Evolutionary conservation across 2,113 vertebrate species (phyloP).

Genomic region (Girardinichthys multiradiatus): DNA sequence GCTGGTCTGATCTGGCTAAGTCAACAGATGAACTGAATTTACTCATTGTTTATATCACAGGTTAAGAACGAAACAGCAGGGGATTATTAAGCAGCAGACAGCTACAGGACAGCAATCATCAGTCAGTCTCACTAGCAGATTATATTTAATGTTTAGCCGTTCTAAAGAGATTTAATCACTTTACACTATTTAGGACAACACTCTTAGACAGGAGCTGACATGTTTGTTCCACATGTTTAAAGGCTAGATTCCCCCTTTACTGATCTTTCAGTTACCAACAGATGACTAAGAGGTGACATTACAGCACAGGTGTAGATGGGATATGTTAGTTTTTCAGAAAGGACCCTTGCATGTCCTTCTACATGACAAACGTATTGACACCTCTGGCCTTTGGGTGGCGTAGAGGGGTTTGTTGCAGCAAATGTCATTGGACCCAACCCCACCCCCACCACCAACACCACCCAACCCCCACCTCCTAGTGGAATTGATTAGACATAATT

Average conservation of each 20-base stretch:
- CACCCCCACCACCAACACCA: constrained; percentile 40
- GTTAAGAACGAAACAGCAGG: neutral
- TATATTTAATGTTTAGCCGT: neutral
- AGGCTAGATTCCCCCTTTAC: constrained; percentile 23
- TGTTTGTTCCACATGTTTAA: constrained; percentile 21
- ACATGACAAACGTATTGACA: constrained; percentile 54
- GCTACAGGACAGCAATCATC: neutral
- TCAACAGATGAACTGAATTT: neutral
- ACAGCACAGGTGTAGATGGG: constrained; percentile 16
- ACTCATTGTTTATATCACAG: neutral
- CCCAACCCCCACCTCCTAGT: constrained; percentile 75
- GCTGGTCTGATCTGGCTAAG: neutral
- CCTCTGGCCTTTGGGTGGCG: constrained; percentile 67
- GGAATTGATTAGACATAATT: constrained; percentile 88
- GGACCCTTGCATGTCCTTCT: constrained; percentile 29
- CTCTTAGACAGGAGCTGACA: neutral
- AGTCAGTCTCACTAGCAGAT: neutral
- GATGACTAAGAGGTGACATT: constrained; percentile 13
- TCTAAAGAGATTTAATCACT: constrained; percentile 1
- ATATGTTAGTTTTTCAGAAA: constrained; percentile 44
- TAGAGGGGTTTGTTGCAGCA: constrained; percentile 65
- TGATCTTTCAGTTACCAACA: constrained; percentile 58
- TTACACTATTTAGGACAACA: neutral
- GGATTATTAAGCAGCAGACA: too few relatives aligned
- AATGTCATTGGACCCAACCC: constrained; percentile 74